Conservation (phyloP, 2,888 invertebrate genomes). For the Petrolisthes manimaculis region DNA sequence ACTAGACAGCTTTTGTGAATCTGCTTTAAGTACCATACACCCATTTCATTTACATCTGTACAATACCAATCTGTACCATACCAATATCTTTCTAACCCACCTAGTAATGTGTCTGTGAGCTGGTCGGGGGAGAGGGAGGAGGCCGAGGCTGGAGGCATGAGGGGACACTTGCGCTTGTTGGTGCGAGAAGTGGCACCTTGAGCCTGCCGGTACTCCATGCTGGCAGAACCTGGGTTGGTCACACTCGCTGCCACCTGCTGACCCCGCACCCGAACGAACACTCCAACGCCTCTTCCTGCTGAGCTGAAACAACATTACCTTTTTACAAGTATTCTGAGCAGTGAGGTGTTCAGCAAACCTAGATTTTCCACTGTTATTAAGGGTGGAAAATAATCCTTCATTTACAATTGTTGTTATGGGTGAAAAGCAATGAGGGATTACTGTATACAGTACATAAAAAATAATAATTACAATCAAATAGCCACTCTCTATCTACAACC, state of each 20-base stretch:
- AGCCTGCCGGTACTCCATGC: conserved; percentile 63
- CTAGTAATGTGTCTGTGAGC: conserved; percentile 59
- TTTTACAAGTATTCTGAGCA: too few species aligned
- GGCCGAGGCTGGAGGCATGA: conserved; percentile 61
- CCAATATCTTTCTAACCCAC: conserved; percentile 19
- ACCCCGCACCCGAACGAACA: conserved; percentile 59
- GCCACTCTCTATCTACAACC: conserved; percentile 5
- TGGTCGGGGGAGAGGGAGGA: conserved; percentile 58
- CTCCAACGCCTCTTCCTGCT: not conserved
- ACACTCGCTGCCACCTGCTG: conserved; percentile 61
- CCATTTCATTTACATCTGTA: too few species aligned
- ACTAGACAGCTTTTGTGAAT: too few species aligned
- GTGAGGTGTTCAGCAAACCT: too few species aligned
- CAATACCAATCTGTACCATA: not conserved
- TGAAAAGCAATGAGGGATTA: too few species aligned
- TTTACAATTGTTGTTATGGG: too few species aligned
- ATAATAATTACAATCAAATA: too few species aligned
- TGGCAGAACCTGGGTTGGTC: conserved; percentile 61
- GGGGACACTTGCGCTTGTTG: conserved; percentile 63
- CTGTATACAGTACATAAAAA: too few species aligned
- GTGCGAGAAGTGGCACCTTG: conserved; percentile 58
- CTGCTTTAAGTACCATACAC: too few species aligned
- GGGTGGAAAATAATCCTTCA: too few species aligned
- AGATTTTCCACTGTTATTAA: too few species aligned
- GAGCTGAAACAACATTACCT: too few species aligned